Percentiles rank a stretch among this genome's conserved stretches.
Evolutionary conservation across 2,888 invertebrate genomes (phyloP).

Genomic region (Meiosimyza decipiens): DNA sequence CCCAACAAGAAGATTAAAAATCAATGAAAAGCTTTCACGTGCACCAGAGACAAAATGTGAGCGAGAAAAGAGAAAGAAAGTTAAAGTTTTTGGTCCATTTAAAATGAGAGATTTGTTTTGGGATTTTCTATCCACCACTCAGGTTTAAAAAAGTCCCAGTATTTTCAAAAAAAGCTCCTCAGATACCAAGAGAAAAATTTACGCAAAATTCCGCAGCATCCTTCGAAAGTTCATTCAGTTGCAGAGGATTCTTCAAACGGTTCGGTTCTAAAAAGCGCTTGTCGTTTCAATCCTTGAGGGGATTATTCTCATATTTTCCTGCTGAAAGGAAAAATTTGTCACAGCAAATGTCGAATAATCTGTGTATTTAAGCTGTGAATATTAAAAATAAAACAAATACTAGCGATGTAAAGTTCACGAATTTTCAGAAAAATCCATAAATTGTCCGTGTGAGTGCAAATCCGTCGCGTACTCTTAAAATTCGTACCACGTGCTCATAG

Average conservation of each 20-base stretch:
- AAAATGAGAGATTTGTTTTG: slow-evolving; percentile 20
- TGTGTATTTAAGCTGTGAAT: too few species aligned
- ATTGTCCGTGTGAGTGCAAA: too few species aligned
- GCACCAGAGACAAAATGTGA: neutral
- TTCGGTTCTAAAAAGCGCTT: slow-evolving; percentile 47
- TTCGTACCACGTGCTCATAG: too few species aligned
- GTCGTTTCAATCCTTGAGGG: neutral
- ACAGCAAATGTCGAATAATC: neutral
- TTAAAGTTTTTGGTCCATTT: neutral
- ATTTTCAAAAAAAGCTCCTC: neutral
- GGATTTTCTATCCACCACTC: slow-evolving; percentile 3
- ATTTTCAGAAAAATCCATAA: too few species aligned
- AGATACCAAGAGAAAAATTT: neutral
- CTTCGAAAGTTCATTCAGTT: slow-evolving; percentile 46
- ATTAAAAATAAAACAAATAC: too few species aligned
- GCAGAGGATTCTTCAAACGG: slow-evolving; percentile 56
- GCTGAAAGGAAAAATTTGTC: neutral
- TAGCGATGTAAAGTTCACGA: too few species aligned
- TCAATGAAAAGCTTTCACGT: slow-evolving; percentile 41
- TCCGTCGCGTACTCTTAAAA: too few species aligned
- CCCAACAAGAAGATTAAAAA: slow-evolving; percentile 26
- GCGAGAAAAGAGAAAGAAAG: slow-evolving; percentile 3
- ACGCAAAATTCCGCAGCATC: slow-evolving; percentile 41
- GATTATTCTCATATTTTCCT: neutral
- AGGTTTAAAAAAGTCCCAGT: neutral